Evolutionary conservation across 2,113 vertebrate genomes (phyloP).

Genomic region (Scytalopus superciliaris): DNA sequence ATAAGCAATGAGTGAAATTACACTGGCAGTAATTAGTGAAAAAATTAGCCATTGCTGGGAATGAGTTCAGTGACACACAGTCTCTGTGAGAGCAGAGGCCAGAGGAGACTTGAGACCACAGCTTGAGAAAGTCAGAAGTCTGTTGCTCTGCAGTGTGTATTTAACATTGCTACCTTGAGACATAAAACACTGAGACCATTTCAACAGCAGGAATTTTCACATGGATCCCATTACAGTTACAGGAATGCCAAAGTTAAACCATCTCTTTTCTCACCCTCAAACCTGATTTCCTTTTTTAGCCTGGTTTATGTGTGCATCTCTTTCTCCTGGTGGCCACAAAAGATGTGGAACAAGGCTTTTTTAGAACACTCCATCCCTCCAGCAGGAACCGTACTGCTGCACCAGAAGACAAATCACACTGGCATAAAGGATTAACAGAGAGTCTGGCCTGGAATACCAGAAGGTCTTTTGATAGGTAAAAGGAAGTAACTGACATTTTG

Average conservation of each 20-base stretch:
- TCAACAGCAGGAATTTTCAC: not conserved
- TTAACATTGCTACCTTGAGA: not conserved
- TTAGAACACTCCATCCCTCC: not conserved
- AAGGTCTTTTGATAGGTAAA: not conserved
- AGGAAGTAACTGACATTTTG: not conserved
- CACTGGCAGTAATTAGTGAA: not conserved
- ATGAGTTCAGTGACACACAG: not conserved
- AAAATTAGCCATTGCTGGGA: not conserved
- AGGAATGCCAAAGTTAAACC: not conserved
- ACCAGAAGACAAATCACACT: not conserved
- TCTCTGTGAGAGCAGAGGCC: not conserved
- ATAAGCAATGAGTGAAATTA: not conserved
- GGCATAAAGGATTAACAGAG: not conserved
- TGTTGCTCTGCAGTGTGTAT: not conserved
- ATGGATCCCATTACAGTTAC: not conserved
- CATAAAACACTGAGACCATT: not conserved
- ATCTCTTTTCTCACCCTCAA: not conserved
- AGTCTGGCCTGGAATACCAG: not conserved
- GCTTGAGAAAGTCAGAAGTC: not conserved
- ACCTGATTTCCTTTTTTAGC: not conserved
- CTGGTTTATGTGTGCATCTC: not conserved
- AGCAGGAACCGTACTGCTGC: not conserved
- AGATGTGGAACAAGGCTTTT: not conserved
- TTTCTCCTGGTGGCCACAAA: not conserved
- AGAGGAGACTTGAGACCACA: not conserved